Evolutionary conservation across 2,888 invertebrate genomes (phyloP).

Genomic region (Tipula vernalis): DNA sequence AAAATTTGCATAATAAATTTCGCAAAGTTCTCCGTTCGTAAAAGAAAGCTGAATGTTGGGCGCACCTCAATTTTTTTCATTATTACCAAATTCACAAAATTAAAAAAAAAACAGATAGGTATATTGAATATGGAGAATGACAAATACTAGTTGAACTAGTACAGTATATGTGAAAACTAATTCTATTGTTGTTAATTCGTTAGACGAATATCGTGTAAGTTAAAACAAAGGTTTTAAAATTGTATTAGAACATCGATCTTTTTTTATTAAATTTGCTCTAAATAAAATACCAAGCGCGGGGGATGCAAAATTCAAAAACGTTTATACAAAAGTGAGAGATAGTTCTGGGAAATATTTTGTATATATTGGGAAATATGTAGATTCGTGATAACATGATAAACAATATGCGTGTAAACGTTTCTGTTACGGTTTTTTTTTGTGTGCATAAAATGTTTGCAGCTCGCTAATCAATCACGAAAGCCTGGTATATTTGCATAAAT

Average conservation of each 20-base stretch:
- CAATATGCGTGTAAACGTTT: not conserved
- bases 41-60: no score
- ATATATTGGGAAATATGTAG: not conserved
- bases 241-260: not conserved
- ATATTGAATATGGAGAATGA: no score
- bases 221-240: no score
- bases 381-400: not conserved
- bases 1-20: no score
- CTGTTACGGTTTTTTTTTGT: not conserved
- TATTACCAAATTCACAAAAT: no score
- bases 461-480: not conserved
- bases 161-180: no score
- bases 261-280: not conserved
- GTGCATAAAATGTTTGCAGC: not conserved
- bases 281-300: not conserved
- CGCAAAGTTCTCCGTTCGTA: no score
- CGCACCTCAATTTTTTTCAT: no score
- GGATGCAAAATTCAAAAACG: not conserved
- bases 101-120: no score
- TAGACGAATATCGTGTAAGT: no score
- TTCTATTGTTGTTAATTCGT: no score
- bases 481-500: not conserved
- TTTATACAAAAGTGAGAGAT: not conserved
- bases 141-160: no score
- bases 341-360: not conserved